These are phyloP conservation scores for Chiloscyllium plagiosum DNA, from an alignment of 2,113 vertebrate genomes.

Conservation along the genomic window DNA sequence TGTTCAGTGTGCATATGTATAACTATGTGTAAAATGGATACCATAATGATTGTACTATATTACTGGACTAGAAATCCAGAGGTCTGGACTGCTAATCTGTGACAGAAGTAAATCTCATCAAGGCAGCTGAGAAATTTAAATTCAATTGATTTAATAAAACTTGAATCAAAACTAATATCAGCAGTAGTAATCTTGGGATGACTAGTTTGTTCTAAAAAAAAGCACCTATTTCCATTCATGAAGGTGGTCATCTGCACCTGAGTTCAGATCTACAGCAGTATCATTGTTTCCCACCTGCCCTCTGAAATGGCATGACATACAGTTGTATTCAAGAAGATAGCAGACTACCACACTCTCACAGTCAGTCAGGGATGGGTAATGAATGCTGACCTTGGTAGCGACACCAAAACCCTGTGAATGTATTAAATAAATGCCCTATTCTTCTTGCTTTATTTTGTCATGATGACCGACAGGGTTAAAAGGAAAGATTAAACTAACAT, in stretches of 20 bases:
- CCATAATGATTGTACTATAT: neutral
- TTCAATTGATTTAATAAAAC: neutral
- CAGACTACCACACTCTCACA: neutral
- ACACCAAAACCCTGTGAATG: neutral
- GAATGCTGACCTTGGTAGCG: neutral
- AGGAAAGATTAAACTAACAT: neutral
- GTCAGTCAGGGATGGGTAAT: neutral
- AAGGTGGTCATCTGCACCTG: neutral
- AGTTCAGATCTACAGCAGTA: neutral
- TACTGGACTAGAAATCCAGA: neutral
- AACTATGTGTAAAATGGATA: neutral
- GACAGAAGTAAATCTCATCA: neutral
- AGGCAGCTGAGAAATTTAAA: too few relatives aligned
- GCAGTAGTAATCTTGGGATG: neutral
- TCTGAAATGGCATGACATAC: neutral
- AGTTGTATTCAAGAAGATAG: neutral
- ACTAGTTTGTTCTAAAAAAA: neutral
- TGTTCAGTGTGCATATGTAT: neutral
- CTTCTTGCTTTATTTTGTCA: neutral
- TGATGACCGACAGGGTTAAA: neutral
- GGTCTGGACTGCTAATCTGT: neutral
- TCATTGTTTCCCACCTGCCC: neutral
- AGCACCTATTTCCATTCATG: neutral
- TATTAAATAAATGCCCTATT: neutral
- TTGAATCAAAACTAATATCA: neutral